A percentile compares a stretch with the other conserved stretches of the same genome.
These are phyloP conservation scores for Mola mola DNA, from an alignment of 2,113 vertebrate species.

Conservation along the genomic window DNA sequence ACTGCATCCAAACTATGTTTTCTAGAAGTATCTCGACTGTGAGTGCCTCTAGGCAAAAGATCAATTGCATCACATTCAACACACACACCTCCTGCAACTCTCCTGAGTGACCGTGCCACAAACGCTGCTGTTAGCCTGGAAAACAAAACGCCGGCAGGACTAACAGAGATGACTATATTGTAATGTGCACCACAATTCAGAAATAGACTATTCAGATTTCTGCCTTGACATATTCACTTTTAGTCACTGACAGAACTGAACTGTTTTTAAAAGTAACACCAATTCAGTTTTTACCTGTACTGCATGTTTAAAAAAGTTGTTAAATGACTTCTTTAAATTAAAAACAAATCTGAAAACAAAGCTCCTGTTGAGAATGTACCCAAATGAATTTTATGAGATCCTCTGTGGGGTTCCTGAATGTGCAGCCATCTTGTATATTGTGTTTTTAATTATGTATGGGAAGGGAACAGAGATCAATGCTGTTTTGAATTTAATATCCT, in stretches of 20 bases:
- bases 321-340: not conserved
- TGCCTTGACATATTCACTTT: no score
- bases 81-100: constrained; percentile 12
- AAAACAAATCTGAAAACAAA: no score
- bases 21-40: constrained; percentile 21
- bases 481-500: constrained; percentile 2
- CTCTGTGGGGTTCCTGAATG: not conserved
- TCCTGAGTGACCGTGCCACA: constrained; percentile 24
- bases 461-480: not conserved
- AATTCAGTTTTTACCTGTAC: no score
- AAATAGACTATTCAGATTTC: not conserved
- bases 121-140: constrained; percentile 7
- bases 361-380: no score
- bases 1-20: constrained; percentile 29
- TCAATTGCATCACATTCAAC: constrained; percentile 34
- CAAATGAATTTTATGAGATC: no score
- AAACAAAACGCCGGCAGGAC: constrained; percentile 21
- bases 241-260: not conserved
- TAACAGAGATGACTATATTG: constrained; percentile 22
- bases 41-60: constrained; percentile 19
- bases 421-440: not conserved
- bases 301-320: no score
- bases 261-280: no score
- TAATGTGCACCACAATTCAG: constrained; percentile 18
- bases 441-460: constrained; percentile 1